Evolutionary conservation across 2,888 invertebrate species (phyloP), one percentile per base, ranked within the genome.

Genomic region (Acheta domesticus): DNA sequence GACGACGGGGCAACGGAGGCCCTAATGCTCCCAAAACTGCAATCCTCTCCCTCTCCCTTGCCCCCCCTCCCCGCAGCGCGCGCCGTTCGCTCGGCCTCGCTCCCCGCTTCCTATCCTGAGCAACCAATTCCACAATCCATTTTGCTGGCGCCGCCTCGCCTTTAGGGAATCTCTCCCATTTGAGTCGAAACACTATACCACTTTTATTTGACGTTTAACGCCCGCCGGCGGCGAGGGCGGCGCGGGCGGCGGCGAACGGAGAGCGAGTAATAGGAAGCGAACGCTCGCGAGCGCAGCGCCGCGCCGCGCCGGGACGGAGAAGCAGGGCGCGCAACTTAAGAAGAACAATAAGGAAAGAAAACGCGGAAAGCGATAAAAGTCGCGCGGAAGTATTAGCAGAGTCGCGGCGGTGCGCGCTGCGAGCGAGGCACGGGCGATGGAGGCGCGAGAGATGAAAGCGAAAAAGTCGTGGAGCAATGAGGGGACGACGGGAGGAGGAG

Each of bases 121-220:
- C 36, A 36, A 48, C 78, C 81, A 80, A 81, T 81, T 80, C 79
- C 81, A 77, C 81, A 78, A 80, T 81, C 81, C 81, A 81, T 81
- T 81, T 81, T 79, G 79, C 79, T 74, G 48, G 49, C 76, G 48
- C 48, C 76, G 48, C 49, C 14, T 76, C 76, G 36, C 23, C 50
- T 48, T 48, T 20, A 2, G 48, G 75, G 48, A 77, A 78, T 79
- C 79, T 79, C 78, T 81, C 79, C 79, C 75, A 79, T 81, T 81
- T 74, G 75, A 78, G 50, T 49, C 75, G 75, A 50, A 78, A 78
- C 81, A 79, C 78, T 80, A 80, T 78, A 80, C 81, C 76, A 80
- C 80, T 79, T 81, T 81, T 81, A 81, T 81, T n/a, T 81, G 81
- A 81, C 81, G 80, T 80, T 81, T 81, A 81, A 80, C 77, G 79